Percentiles rank a stretch among this genome's conserved stretches.
Conservation (phyloP, 1,140 invertebrate species). For the Ylistrum balloti region DNA sequence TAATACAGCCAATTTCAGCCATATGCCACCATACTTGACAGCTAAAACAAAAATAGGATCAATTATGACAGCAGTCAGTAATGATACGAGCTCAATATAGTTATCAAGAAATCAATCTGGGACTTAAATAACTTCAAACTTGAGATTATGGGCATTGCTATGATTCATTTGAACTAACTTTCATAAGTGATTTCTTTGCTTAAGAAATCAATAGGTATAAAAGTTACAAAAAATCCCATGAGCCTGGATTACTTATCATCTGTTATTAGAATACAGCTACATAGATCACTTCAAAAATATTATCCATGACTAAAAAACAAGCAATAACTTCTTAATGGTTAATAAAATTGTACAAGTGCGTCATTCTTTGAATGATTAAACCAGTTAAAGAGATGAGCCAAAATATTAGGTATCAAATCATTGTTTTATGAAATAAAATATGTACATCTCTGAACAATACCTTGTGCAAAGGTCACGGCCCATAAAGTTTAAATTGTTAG, state of each 20-base stretch:
- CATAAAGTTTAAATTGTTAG: conserved; percentile 29
- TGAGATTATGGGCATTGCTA: too few species aligned
- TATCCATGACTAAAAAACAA: neutral
- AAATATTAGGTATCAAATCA: conserved; percentile 3
- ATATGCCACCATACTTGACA: too few species aligned
- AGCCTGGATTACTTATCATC: neutral
- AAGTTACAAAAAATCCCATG: neutral
- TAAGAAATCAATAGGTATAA: too few species aligned
- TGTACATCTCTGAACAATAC: conserved; percentile 34
- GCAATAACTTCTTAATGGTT: neutral
- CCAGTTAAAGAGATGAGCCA: conserved; percentile 15
- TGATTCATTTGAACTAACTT: too few species aligned
- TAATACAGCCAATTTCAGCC: too few species aligned
- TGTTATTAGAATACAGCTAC: neutral
- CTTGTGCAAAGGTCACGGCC: conserved; percentile 14
- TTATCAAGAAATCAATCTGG: too few species aligned
- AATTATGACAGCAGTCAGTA: too few species aligned
- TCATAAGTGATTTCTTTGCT: too few species aligned
- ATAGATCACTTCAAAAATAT: neutral
- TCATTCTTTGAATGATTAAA: neutral
- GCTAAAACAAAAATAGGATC: too few species aligned
- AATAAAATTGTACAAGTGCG: conserved; percentile 15
- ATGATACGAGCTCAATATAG: too few species aligned
- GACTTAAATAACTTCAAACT: too few species aligned
- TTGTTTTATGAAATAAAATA: conserved; percentile 40